phyloP scores from a whole-genome alignment of 1,140 invertebrate genomes.

The Zaprionus inermis region DNA sequence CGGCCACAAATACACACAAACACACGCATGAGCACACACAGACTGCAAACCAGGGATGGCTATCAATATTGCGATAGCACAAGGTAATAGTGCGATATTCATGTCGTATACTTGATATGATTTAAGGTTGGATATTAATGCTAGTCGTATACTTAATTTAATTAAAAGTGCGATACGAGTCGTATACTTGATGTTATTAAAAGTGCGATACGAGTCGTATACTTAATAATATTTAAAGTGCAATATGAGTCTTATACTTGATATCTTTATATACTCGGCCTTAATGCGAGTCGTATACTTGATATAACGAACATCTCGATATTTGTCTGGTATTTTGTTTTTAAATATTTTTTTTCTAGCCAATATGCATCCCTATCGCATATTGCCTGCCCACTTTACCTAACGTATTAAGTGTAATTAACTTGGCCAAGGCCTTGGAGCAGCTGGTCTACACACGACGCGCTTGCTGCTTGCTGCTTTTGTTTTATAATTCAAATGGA shows the following conservation, averaged over 20 bases:
- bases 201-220: neutral
- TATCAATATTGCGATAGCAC: neutral
- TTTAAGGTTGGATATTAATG: too few relatives aligned
- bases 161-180: too few relatives aligned
- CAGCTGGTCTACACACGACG: neutral
- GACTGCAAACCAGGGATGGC: neutral
- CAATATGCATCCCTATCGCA: neutral
- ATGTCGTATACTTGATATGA: neutral
- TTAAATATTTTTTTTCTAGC: neutral
- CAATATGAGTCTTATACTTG: too few relatives aligned
- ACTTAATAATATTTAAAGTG: too few relatives aligned
- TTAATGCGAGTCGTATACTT: neutral
- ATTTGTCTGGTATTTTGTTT: too few relatives aligned
- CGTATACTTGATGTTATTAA: too few relatives aligned
- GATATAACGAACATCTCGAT: neutral
- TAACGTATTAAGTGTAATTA: slow-evolving; percentile 79
- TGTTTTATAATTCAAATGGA: slow-evolving; percentile 76
- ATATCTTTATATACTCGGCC: too few relatives aligned
- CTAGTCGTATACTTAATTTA: too few relatives aligned
- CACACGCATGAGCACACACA: slow-evolving; percentile 32
- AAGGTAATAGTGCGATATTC: too few relatives aligned
- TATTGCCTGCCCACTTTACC: slow-evolving; percentile 30
- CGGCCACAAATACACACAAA: slow-evolving; percentile 11
- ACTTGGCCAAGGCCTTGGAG: slow-evolving; percentile 56
- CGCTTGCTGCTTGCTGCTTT: slow-evolving; percentile 39